These are phyloP conservation scores for Dusona sp. DNA, from an alignment of 2,888 invertebrate genomes.

Conservation along the genomic window DNA sequence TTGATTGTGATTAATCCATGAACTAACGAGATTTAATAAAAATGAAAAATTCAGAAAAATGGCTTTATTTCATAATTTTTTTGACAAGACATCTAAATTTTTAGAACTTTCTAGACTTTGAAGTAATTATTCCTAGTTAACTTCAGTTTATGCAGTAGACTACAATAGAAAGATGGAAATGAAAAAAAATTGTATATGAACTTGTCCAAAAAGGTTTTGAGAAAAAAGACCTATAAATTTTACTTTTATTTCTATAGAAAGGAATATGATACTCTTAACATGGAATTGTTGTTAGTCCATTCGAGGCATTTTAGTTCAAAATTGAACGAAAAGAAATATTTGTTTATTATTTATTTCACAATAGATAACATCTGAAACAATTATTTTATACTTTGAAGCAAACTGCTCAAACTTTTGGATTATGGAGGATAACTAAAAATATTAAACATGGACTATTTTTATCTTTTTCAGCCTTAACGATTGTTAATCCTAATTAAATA, in stretches of 20 bases:
- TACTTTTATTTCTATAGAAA: background rate
- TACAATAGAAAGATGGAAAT: no score
- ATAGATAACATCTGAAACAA: background rate
- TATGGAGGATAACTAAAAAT: background rate
- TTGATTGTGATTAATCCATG: no score
- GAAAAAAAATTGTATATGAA: no score
- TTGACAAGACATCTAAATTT: no score
- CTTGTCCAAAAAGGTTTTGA: background rate
- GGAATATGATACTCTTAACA: background rate
- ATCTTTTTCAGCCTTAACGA: constrained; percentile 39
- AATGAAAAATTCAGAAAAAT: background rate
- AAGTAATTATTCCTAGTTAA: no score
- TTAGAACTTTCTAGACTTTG: no score
- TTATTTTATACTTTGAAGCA: background rate
- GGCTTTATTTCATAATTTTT: background rate
- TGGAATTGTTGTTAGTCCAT: background rate
- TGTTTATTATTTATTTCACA: no score
- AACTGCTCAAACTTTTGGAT: background rate
- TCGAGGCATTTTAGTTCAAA: background rate
- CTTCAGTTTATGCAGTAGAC: no score
- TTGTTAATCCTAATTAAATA: constrained; percentile 13
- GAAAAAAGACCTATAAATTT: background rate
- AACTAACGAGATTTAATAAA: no score
- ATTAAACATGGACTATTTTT: background rate
- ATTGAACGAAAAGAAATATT: background rate